Base-by-base conservation (phyloP, 1,140 invertebrate species). In the Dendrolimus punctatus region DNA sequence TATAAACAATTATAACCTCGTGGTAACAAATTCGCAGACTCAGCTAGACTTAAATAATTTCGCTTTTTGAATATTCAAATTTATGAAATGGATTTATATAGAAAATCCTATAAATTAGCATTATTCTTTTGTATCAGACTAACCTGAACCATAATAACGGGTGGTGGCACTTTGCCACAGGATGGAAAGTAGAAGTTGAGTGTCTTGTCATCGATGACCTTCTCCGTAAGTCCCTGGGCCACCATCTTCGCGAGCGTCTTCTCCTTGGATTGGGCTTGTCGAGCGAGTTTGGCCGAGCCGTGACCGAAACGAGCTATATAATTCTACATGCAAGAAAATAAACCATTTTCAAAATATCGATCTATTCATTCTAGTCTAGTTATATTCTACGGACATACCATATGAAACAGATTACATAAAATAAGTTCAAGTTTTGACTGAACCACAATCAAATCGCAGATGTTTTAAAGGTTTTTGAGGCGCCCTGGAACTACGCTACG, bases 221-320 rank as follows among this genome's bases (percentile, higher is more conserved):
- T 97, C 73, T 99, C 97, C 4, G 98, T 99, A 5, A 99, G 88
- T 5, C 98, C 98, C 74, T 95, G 94, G 48, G 98, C 96, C 6
- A 99, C 96, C 98, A 99, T 99, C 88, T 99, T 99, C 5, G 97
- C 97, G 47, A 99, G 83, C 0, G 98, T 99, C 85, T 99, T 99
- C 87, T 99, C 98, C 87, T 99, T 99, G 55, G 96, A 98, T 86
- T 99, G 98, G 46, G 99, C 99, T 83, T 99, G 99, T 55, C 98
- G 90, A 0, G 99, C 99, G 43, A 99, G 85, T 88, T 99, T 99
- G 0, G 98, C 98, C 46, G 95, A 98, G 72, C 99, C 99, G 83
- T 99, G 98, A 91, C 99, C 99, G 88, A 99, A 99, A 51, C 98
- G 88, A 0, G 98, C 99, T 65, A 99, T 99, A 81, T 99, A 99